Base-by-base conservation (phyloP, 2,888 invertebrate species). In the Platerodrilus igneus region DNA sequence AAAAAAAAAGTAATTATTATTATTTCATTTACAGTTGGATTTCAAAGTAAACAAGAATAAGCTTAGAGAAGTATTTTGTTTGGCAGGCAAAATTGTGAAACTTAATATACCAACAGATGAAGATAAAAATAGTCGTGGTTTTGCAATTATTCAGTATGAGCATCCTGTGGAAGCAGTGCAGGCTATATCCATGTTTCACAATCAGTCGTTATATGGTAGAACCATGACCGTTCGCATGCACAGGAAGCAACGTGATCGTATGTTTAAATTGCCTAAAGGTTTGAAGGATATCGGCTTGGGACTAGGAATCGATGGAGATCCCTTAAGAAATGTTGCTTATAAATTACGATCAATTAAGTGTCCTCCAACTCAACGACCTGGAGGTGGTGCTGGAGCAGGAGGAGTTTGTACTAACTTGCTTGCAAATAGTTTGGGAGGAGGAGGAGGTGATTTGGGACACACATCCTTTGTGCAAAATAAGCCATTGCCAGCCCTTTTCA, bases 141-240 rank as follows among this genome's bases (percentile, higher is more conserved):
- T 94, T 75, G 95, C 91, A 50, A 87, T 94, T 20, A 83, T 97
- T 52, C 91, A 94, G 67, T 97, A 86, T 72, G 94, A 95, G 62
- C 94, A 95, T 72, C 96, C 97, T 0, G 90, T 97, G 22, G 97
- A 99, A 73, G 95, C 97, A 20, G 96, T 97, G 3, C 86, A 94
- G 73, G 94, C 97, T n/a, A 93, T 96, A 62, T 92, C 95, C 20
- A 95, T 97, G 96, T 84, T 99, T 60, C 90, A 97, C 71, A 90
- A 92, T 59, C 97, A 97, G 72, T 81, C 84, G 62, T 70, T 97
- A 32, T 93, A 78, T 67, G 97, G 96, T 51, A 80, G 99, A 39
- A 79, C 86, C 33, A 87, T 99, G 83, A 90, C 91, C 11, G 96
- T 97, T 3, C 83, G 95, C 41, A 85, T 97, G 78, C 95, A 92